Base-by-base conservation (phyloP, 2,113 vertebrate genomes). In the Cynoglossus semilaevis region DNA sequence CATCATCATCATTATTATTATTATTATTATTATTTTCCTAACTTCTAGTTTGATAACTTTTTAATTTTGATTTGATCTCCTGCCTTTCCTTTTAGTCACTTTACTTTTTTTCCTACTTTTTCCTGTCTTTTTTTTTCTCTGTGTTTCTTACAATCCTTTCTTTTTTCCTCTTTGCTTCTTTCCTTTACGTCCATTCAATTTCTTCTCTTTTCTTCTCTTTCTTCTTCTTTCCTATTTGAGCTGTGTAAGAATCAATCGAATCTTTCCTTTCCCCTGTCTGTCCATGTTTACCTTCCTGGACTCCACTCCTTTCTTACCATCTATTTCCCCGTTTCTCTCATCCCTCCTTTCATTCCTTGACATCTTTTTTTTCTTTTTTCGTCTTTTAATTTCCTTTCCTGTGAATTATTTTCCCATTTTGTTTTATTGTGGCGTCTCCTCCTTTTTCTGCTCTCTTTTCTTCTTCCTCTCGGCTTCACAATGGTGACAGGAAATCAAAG, bases 401-500 rank as follows among this genome's bases (percentile, higher is more conserved):
- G 15, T 41, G 38, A 41, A 41, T 12, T 12, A 7, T 56, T 44
- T 10, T 14, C 34, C 43, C 57, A 55, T 42, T 22, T 36, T 19
- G 22, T 35, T 50, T 35, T 5, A 51, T 51, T 35, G 14, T 35
- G 4, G 3, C 34, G 3, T 51, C 48, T 51, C 13, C 46, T 15
- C 22, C 54, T 36, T 61, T 51, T 36, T 35, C 22, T 6, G 15
- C 7, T 6, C 51, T 53, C 17, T 12, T 17, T 4, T 14, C 45
- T 51, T 72, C 44, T 37, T 51, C 35, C 9, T 40, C 14, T 15
- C 51, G 4, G 12, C 52, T 15, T 67, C 58, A 22, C 55, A 72
- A 47, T 16, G n/a, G 35, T 37, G 69, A 67, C 72, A 63, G 81
- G 66, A 78, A 83, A 83, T 78, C 22, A 13, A 67, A 64, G 60